A percentile compares a stretch with the other conserved stretches of the same genome.
These are phyloP conservation scores for Listronotus bonariensis DNA, from an alignment of 1,140 invertebrate genomes.

Conservation along the genomic window DNA sequence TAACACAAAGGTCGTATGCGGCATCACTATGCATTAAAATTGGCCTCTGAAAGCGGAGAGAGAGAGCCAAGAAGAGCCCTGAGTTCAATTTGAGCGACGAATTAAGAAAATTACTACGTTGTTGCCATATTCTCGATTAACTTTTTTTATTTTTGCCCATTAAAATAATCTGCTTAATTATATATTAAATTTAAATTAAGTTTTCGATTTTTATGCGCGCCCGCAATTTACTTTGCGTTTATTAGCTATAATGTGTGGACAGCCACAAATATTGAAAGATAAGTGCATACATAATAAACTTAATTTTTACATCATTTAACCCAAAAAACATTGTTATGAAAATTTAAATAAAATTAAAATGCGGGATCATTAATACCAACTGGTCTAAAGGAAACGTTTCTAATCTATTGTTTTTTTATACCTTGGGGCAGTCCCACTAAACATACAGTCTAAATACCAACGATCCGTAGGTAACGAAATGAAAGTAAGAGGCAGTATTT, in stretches of 20 bases:
- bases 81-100: conserved; percentile 36
- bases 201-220: conserved; percentile 34
- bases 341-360: too few species aligned
- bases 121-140: conserved; percentile 39
- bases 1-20: not conserved
- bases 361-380: too few species aligned
- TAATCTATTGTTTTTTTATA: too few species aligned
- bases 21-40: conserved; percentile 12
- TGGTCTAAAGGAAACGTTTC: too few species aligned
- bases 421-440: too few species aligned
- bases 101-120: conserved; percentile 41
- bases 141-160: conserved; percentile 32
- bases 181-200: conserved; percentile 41
- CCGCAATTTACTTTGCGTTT: conserved; percentile 34
- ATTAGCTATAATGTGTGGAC: conserved; percentile 37
- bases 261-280: conserved; percentile 33
- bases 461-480: too few species aligned
- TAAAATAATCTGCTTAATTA: conserved; percentile 40
- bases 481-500: too few species aligned
- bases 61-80: conserved; percentile 22
- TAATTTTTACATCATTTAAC: not conserved
- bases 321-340: too few species aligned
- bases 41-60: conserved; percentile 17
- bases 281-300: conserved; percentile 20
- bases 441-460: too few species aligned